These are phyloP conservation scores for Bellardia pandia DNA, from an alignment of 2,888 invertebrate genomes.

Conservation along the genomic window DNA sequence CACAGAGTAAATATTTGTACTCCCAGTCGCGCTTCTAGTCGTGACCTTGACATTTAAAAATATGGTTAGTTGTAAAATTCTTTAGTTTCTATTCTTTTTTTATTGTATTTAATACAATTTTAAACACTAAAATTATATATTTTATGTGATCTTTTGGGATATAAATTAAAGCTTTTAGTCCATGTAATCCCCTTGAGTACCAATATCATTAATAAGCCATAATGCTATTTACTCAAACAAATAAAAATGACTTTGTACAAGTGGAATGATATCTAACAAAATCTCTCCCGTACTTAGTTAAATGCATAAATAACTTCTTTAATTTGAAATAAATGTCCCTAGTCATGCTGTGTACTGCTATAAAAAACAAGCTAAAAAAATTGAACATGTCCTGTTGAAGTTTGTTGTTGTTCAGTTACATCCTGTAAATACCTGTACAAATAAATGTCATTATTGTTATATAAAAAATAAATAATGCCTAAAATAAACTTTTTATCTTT, in stretches of 20 bases:
- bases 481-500: slow-evolving; percentile 41
- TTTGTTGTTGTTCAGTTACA: slow-evolving; percentile 8
- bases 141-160: neutral
- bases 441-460: slow-evolving; percentile 44
- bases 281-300: slow-evolving; percentile 10
- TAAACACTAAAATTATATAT: no score
- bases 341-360: slow-evolving; percentile 29
- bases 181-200: neutral
- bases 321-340: slow-evolving; percentile 18
- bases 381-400: neutral
- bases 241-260: slow-evolving; percentile 16
- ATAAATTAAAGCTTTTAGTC: neutral
- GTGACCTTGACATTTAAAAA: no score
- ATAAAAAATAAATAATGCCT: slow-evolving; percentile 23
- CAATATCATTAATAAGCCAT: slow-evolving; percentile 8
- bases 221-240: slow-evolving; percentile 18
- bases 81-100: no score
- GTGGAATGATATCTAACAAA: slow-evolving; percentile 13
- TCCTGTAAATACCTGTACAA: slow-evolving; percentile 51
- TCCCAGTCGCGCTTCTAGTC: no score
- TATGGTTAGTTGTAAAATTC: no score
- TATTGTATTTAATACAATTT: no score
- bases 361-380: neutral
- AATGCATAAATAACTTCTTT: slow-evolving; percentile 35
- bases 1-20: no score